Conservation (phyloP, 2,888 invertebrate species). For the Gasteruption jaculator region DNA sequence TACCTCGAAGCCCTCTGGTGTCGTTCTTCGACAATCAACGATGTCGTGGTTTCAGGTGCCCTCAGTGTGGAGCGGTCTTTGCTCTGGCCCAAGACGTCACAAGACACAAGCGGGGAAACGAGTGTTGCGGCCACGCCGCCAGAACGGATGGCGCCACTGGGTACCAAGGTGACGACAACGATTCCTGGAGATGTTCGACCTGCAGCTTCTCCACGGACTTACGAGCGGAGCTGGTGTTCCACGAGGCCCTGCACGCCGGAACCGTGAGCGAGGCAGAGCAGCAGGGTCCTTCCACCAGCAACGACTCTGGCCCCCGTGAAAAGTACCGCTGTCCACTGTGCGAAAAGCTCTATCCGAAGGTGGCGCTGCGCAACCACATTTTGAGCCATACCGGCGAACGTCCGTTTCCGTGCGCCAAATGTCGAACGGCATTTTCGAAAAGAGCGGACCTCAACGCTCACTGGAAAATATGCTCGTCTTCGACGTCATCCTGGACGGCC, state of each 20-base stretch:
- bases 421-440: slow-evolving; percentile 63
- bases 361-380: slow-evolving; percentile 66
- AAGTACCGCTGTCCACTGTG: slow-evolving; percentile 69
- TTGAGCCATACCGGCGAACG: slow-evolving; percentile 72
- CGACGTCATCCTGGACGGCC: slow-evolving; percentile 10
- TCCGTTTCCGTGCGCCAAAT: slow-evolving; percentile 63
- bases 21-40: background rate
- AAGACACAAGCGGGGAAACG: slow-evolving; percentile 63
- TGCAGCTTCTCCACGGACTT: slow-evolving; percentile 63
- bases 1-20: slow-evolving; percentile 18
- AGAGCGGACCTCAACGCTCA: slow-evolving; percentile 65
- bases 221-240: slow-evolving; percentile 69
- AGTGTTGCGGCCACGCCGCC: slow-evolving; percentile 45
- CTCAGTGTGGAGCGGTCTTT: slow-evolving; percentile 68
- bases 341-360: slow-evolving; percentile 61
- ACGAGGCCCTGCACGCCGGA: slow-evolving; percentile 64
- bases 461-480: slow-evolving; percentile 47
- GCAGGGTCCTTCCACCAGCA: slow-evolving; percentile 36
- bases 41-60: slow-evolving; percentile 62
- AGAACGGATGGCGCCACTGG: slow-evolving; percentile 6
- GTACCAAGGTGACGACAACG: slow-evolving; percentile 9
- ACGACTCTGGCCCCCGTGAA: slow-evolving; percentile 35
- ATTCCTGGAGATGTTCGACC: slow-evolving; percentile 58
- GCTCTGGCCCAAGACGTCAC: slow-evolving; percentile 71
- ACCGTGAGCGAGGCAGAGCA: slow-evolving; percentile 45